Percentiles rank a stretch among this genome's conserved stretches.
Conservation (phyloP, 2,888 invertebrate genomes). For the Lithophane leautieri region DNA sequence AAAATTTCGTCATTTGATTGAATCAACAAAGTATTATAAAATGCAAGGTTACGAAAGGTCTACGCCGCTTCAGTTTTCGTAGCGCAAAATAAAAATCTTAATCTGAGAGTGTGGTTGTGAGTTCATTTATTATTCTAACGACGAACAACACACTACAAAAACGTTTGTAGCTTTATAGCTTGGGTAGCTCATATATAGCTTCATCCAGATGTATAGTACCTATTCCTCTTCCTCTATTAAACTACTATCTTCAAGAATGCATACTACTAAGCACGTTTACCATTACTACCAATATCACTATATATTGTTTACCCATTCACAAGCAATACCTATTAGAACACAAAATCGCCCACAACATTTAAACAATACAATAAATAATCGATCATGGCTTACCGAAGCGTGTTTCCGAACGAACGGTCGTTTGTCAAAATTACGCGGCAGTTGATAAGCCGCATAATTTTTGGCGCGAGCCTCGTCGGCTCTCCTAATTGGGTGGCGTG, state of each 20-base stretch:
- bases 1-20: neutral
- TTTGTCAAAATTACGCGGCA: slow-evolving; percentile 88
- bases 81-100: neutral
- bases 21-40: too few species aligned
- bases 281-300: neutral
- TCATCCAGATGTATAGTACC: neutral
- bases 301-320: neutral
- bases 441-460: slow-evolving; percentile 89
- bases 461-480: slow-evolving; percentile 83
- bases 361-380: slow-evolving; percentile 77
- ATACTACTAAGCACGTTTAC: neutral
- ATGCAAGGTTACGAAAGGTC: neutral
- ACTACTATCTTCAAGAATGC: neutral
- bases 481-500: slow-evolving; percentile 86
- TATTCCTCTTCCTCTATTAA: neutral
- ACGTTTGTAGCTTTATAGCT: neutral
- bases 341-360: slow-evolving; percentile 60
- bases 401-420: slow-evolving; percentile 81
- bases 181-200: neutral
- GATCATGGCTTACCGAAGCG: slow-evolving; percentile 79
- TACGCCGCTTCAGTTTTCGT: neutral
- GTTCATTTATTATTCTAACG: neutral
- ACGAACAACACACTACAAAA: neutral
- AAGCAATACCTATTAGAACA: slow-evolving; percentile 37
- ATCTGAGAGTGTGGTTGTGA: neutral